These are phyloP conservation scores for Riptortus pedestris DNA, from an alignment of 1,140 invertebrate species.

Conservation along the genomic window DNA sequence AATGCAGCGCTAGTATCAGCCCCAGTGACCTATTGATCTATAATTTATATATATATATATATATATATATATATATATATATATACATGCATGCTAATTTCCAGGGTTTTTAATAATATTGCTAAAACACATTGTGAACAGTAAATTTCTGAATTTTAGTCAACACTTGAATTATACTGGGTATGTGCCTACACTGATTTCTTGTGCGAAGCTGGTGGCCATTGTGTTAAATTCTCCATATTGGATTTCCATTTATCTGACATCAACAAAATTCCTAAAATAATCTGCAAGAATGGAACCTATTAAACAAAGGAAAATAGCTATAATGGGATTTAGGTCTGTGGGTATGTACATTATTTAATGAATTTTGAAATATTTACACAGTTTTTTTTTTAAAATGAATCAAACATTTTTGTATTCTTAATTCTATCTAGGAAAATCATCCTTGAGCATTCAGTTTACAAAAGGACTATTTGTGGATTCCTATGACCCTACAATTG, in stretches of 20 bases:
- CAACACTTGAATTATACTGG: too few relatives aligned
- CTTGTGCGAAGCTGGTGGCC: background rate
- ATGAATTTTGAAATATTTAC: background rate
- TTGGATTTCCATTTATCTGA: background rate
- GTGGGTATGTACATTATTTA: constrained; percentile 59
- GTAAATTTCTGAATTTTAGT: too few relatives aligned
- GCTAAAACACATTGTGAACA: too few relatives aligned
- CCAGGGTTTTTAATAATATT: too few relatives aligned
- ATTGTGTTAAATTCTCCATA: background rate
- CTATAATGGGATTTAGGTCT: constrained; percentile 92
- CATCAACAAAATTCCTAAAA: background rate
- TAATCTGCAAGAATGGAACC: constrained; percentile 45
- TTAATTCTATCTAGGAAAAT: constrained; percentile 69
- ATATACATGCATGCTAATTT: too few relatives aligned
- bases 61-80: too few relatives aligned
- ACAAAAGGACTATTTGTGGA: constrained; percentile 97
- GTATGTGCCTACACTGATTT: background rate
- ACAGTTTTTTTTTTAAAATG: background rate
- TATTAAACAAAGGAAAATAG: constrained; percentile 87
- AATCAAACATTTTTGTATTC: too few relatives aligned
- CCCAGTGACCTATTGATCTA: too few relatives aligned
- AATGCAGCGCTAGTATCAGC: too few relatives aligned
- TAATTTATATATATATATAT: too few relatives aligned
- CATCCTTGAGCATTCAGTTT: constrained; percentile 93
- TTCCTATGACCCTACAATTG: constrained; percentile 96